Evolutionary conservation across 2,888 invertebrate genomes (phyloP), one percentile per base, ranked within the genome.

Genomic region (Cosmia pyralina): DNA sequence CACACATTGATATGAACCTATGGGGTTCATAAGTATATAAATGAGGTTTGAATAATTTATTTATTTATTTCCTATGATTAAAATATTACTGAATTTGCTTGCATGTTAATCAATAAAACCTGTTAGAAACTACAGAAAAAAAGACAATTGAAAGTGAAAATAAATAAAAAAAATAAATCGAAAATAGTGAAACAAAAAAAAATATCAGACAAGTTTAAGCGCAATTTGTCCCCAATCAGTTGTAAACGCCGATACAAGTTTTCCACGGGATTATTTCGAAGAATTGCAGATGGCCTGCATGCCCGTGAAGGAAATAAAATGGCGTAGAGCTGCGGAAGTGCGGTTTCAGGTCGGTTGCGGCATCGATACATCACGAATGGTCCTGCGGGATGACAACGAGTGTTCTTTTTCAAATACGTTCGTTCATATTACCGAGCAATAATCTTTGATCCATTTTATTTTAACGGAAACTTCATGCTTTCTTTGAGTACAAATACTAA

Each of bases 241-340:
- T 58, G 22, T 19, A 55, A 71, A 75, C 55, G 68, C 53, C 4
- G 0, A 53, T 22, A 50, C 28, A 65, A 58, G 11, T 55, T 69
- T 80, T 52, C 57, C 64, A 53, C 55, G n/a, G 28, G 11, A 65
- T 53, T 66, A 75, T 69, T 69, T 57, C 58, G 8, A 72, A 64
- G 53, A 46, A 55, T 38, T 75, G 50, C 69, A 64, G 28, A 34
- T 48, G 55, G 55, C 46, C 55, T 67, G 67, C 68, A 69, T 75
- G 73, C 60, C 19, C 17, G 48, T 48, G 62, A 64, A 57, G 28
- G 69, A 81, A 76, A 76, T 74, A 78, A 83, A 83, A 74, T 57
- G 48, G 46, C 44, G 55, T 46, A 34, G 44, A 59, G 28, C 19
- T 46, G 19, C 15, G 34, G 19, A 60, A 22, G 22, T 44, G 65